phyloP scores from a whole-genome alignment of 2,888 invertebrate genomes.

The Aelia acuminata region DNA sequence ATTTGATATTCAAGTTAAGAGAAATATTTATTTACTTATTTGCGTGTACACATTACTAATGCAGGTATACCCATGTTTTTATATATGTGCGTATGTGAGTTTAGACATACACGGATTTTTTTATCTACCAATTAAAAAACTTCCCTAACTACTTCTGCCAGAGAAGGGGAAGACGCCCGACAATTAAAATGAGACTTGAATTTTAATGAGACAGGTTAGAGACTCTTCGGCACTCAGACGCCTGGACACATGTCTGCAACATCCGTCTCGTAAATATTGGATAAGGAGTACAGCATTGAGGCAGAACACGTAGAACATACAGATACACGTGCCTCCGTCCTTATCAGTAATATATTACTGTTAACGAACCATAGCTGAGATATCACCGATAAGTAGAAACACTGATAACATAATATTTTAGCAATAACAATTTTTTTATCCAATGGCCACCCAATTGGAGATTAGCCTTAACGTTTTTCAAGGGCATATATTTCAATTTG shows the following conservation, averaged over 20 bases:
- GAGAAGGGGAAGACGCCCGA: neutral
- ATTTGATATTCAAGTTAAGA: too few relatives aligned
- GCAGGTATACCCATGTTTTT: too few relatives aligned
- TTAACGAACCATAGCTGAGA: too few relatives aligned
- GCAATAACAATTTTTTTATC: too few relatives aligned
- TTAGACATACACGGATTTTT: neutral
- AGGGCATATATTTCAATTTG: too few relatives aligned
- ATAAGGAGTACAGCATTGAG: neutral
- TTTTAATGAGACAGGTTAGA: constrained; percentile 15
- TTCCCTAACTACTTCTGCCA: neutral
- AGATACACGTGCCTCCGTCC: neutral
- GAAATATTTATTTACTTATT: too few relatives aligned
- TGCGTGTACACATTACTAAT: too few relatives aligned
- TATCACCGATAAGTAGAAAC: too few relatives aligned
- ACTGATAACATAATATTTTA: too few relatives aligned
- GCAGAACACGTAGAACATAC: neutral
- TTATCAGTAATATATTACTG: neutral
- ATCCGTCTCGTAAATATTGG: neutral
- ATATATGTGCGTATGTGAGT: too few relatives aligned
- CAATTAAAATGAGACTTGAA: constrained; percentile 18
- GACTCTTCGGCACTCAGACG: neutral
- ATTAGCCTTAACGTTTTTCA: too few relatives aligned
- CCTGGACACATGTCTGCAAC: neutral
- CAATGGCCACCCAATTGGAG: too few relatives aligned
- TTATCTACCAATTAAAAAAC: neutral